Evolutionary conservation across 2,888 invertebrate species (phyloP), one percentile per base, ranked within the genome.

Genomic region (Nomada flava): DNA sequence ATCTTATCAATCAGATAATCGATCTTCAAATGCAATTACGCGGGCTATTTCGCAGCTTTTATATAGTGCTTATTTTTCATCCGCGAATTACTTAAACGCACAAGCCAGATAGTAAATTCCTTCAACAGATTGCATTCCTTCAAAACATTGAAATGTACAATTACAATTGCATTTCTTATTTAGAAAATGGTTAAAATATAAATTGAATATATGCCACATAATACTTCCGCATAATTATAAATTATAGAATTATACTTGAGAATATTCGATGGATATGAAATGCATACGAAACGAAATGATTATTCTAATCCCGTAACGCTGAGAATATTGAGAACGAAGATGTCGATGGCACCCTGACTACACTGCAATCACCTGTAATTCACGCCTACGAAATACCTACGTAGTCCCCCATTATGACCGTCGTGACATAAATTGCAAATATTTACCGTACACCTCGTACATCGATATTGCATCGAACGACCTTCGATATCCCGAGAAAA

Each of bases 321-420:
- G 20, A 29, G 26, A 42, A 20, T 36, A 50, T 50, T 13, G 64
- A 55, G 59, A 73, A 68, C 55, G 70, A 72, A 67, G 72, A 81
- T 55, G 82, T 60, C 52, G 59, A 60, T 57, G 64, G 70, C 74
- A 71, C 55, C 47, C 68, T 55, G 60, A 71, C 71, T 64, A 53
- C 55, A 68, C 67, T 64, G 57, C 82, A 74, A 82, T 80, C 88
- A 87, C 87, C 88, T 87, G 88, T 79, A 85, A 87, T 83, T 87
- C 83, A 84, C 87, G 81, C 87, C 87, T 76, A 87, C 84, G 72
- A 85, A 82, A 79, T 88, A 60, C 88, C 88, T 84, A 87, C 87
- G 64, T 84, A 47, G 60, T 81, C 55, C 57, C 60, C 75, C 65
- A 88, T 86, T 76, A 71, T 50, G 60, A 69, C 42, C 53, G 62